These are phyloP conservation scores for Eurois occulta DNA, from an alignment of 2,888 invertebrate genomes.

Conservation along the genomic window DNA sequence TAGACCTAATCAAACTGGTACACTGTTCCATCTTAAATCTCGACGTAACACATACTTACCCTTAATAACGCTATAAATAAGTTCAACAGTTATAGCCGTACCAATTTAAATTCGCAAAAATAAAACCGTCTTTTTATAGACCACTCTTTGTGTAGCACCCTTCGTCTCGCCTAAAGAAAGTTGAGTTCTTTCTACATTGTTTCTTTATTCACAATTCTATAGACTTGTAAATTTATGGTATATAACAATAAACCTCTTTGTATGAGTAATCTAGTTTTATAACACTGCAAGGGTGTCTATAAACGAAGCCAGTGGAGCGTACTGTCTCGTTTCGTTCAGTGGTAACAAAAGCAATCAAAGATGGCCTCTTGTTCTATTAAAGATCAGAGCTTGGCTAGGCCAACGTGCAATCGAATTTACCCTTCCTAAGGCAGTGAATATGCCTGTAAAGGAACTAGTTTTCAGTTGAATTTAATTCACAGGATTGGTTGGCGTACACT, in stretches of 20 bases:
- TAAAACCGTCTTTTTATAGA: not conserved
- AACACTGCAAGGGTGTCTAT: conserved; percentile 16
- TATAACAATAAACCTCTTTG: not conserved
- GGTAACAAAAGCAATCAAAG: not conserved
- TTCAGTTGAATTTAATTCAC: not conserved
- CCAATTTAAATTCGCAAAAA: conserved; percentile 10
- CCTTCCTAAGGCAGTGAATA: not conserved
- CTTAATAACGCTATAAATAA: not conserved
- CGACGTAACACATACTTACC: too few relatives aligned
- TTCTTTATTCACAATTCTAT: conserved; percentile 19
- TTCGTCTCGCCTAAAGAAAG: conserved; percentile 1
- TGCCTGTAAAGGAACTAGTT: not conserved
- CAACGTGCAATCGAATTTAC: not conserved
- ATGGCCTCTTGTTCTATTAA: not conserved
- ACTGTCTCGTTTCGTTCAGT: not conserved
- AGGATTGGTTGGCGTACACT: not conserved
- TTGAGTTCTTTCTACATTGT: conserved; percentile 8
- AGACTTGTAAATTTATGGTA: conserved; percentile 10
- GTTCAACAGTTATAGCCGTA: not conserved
- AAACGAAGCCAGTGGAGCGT: not conserved
- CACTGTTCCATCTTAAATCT: too few relatives aligned
- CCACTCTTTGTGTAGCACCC: conserved; percentile 20
- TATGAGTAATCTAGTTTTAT: conserved; percentile 30
- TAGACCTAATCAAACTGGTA: too few relatives aligned
- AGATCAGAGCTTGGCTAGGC: not conserved